phyloP scores from a whole-genome alignment of 2,113 vertebrate genomes.

The Theristicus caerulescens region DNA sequence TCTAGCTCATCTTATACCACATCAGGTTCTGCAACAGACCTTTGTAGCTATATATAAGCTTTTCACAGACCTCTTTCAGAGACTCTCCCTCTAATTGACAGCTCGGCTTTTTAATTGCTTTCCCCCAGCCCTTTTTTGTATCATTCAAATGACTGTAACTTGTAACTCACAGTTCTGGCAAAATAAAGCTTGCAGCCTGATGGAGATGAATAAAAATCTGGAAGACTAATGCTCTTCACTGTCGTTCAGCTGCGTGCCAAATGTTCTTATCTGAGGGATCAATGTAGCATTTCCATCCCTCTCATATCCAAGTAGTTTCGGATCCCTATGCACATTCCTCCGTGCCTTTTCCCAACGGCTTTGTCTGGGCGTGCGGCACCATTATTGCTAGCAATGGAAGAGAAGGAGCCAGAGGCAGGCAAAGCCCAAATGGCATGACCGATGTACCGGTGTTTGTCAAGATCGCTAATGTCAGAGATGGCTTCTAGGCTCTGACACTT shows the following conservation, averaged over 20 bases:
- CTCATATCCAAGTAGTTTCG: accelerated
- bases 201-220: slow-evolving; percentile 21
- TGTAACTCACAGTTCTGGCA: background rate
- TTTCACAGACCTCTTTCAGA: background rate
- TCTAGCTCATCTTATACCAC: background rate
- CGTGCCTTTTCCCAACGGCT: accelerated
- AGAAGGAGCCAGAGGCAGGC: background rate
- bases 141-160: background rate
- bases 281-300: background rate
- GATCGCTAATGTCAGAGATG: background rate
- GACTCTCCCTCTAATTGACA: background rate
- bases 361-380: background rate
- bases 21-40: background rate
- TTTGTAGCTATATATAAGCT: background rate
- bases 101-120: background rate
- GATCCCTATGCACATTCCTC: background rate
- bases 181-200: background rate
- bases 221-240: background rate
- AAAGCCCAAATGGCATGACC: background rate
- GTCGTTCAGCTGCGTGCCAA: background rate
- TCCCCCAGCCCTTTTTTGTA: background rate
- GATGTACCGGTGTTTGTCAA: accelerated
- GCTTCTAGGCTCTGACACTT: background rate
- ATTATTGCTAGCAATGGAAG: background rate
- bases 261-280: background rate